Base-by-base conservation (phyloP, 2,888 invertebrate genomes). In the Stomorhina lunata region DNA sequence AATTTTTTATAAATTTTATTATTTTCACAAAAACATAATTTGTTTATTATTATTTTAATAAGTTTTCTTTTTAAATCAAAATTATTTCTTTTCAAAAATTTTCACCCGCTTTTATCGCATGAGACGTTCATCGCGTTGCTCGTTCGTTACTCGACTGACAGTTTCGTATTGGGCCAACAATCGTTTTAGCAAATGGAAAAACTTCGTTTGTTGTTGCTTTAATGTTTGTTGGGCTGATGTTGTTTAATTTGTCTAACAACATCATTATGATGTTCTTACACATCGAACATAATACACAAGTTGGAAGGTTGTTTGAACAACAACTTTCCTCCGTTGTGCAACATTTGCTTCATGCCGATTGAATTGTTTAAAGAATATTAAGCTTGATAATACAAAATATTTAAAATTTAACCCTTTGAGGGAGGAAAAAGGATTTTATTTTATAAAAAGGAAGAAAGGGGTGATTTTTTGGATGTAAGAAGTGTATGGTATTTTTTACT, bases 81-180 rank as follows among this genome's bases (percentile, higher is more conserved):
- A 43, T 5, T 20, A 27, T 57, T 37, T 37, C 2, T 3, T 59
- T 12, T 2, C 1, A 6, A 20, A 34, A 20, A 1, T 17, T 61
- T 61, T 50, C 4, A n/a, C 34, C 59, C 77, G 77, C 37, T 43
- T 7, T 66, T 40, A 32, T 9, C 50, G 27, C 29, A 50, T 55
- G 73, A 86, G 86, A 88, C 88, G 87, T 89, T 87, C 87, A 86
- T 85, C 85, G 82, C 85, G 81, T 84, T 86, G 86, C 88, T 87
- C 89, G 87, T 86, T 89, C 88, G 88, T 88, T 84, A 86, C 87
- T 88, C 88, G 88, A 88, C 89, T 88, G 88, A 88, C 78, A 68
- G 76, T 77, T 84, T 82, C 82, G 82, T 82, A 80, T 82, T 82
- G 79, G 82, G 48, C 75, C 69, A 79, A 78, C 73, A 61, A 76